Evolutionary conservation across 2,113 vertebrate species (phyloP), one percentile per base, ranked within the genome.

Genomic region (Otis tarda): DNA sequence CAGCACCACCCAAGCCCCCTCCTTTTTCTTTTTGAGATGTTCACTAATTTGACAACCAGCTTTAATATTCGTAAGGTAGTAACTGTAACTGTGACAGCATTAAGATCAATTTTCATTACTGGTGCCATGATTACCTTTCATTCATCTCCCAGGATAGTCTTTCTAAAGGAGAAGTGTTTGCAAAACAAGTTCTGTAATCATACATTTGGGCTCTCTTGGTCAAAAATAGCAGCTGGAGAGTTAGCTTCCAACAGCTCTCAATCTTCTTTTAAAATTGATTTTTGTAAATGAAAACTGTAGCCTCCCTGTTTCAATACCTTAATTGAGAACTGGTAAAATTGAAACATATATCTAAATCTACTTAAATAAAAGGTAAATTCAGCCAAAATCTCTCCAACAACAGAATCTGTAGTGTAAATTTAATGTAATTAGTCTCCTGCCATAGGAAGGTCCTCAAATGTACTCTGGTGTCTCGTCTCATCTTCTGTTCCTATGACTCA

Each of bases 351-450:
- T 49, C 64, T 91, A 74, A 43, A 78, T 50, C 74, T 78, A 70
- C 76, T 80, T 89, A 91, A 85, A 87, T 56, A 78, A 83, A 93
- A 84, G n/a, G 33, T 43, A 63, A 65, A 84, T 85, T 49, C n/a
- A 83, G 63, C 13, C 60, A 45, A 60, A 70, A 22, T 30, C 19
- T 77, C 73, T 24, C 7, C 70, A 82, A 47, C 12, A 69, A n/a
- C 2, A 43, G 80, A 67, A 76, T 60, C 37, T 33, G 39, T 24
- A 92, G 31, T 28, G 55, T 37, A 71, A 65, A 60, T 84, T 41
- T 82, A 1, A 61, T 39, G 39, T 68, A 68, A 89, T 69, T 69
- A 43, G 56, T 79, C 69, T 64, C n/a, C 56, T 60, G n/a, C 19
- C 31, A 47, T 31, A 60, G 67, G 31, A 87, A 50, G n/a, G 33